Conservation (phyloP, 2,888 invertebrate genomes). For the Cartodere bifasciata region DNA sequence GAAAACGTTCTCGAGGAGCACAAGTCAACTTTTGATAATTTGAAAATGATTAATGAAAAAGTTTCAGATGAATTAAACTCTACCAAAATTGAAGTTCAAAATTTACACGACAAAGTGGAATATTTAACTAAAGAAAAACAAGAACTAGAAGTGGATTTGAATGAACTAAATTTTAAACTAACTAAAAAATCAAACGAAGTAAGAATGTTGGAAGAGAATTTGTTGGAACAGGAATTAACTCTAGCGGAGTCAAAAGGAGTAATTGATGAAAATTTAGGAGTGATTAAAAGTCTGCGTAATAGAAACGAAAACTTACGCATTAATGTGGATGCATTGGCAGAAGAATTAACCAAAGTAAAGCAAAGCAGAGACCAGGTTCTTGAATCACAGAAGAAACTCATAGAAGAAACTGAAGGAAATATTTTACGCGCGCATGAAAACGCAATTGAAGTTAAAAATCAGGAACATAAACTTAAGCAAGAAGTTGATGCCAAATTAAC, state of each 20-base stretch:
- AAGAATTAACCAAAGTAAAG: constrained; percentile 22
- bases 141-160: neutral
- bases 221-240: neutral
- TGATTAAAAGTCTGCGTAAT: constrained; percentile 11
- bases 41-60: constrained; percentile 6
- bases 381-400: constrained; percentile 21
- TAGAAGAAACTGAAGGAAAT: constrained; percentile 24
- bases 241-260: constrained; percentile 1
- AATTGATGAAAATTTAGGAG: constrained; percentile 11
- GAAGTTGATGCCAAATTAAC: constrained; percentile 5
- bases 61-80: constrained; percentile 4
- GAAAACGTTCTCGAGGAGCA: constrained; percentile 5
- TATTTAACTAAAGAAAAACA: neutral
- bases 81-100: neutral
- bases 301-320: constrained; percentile 13
- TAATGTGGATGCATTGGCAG: constrained; percentile 8
- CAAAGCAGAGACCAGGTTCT: constrained; percentile 21
- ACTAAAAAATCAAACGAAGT: neutral
- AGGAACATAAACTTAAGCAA: constrained; percentile 12
- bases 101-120: neutral
- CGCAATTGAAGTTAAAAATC: constrained; percentile 19
- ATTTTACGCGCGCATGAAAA: constrained; percentile 22
- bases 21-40: constrained; percentile 7
- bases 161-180: neutral
- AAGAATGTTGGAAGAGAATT: neutral